Percentiles rank a stretch among this genome's conserved stretches.
phyloP scores from a whole-genome alignment of 2,888 invertebrate species.

The Ommatoiulus sabulosus region DNA sequence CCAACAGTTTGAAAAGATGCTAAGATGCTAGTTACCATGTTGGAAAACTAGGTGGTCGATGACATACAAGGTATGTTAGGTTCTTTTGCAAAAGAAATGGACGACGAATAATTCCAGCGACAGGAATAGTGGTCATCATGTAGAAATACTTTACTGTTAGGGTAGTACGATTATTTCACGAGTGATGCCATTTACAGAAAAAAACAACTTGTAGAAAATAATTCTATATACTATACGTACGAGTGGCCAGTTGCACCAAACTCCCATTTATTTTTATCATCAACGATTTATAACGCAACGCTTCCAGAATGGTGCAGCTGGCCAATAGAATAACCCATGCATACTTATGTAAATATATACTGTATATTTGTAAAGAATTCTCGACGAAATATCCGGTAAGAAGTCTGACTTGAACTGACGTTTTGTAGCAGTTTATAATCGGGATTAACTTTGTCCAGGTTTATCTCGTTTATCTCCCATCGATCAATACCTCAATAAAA shows the following conservation, averaged over 20 bases:
- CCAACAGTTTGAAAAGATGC: too few relatives aligned
- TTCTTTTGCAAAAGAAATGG: too few relatives aligned
- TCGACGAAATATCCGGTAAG: neutral
- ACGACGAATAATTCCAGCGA: too few relatives aligned
- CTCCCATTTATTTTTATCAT: neutral
- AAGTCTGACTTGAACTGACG: neutral
- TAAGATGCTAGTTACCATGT: too few relatives aligned
- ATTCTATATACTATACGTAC: neutral
- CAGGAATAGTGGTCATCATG: too few relatives aligned
- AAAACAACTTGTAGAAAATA: neutral
- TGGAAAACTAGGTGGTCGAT: too few relatives aligned
- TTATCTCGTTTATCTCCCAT: neutral
- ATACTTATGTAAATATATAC: neutral
- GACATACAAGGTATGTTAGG: too few relatives aligned
- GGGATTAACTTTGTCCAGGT: neutral
- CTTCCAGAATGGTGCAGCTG: neutral
- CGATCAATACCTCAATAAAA: constrained; percentile 41
- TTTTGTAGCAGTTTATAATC: neutral
- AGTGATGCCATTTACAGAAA: neutral
- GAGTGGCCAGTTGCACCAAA: neutral
- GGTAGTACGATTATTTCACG: neutral
- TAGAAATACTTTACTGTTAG: too few relatives aligned
- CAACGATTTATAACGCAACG: neutral
- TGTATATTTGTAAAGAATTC: neutral
- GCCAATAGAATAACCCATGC: neutral